Conservation (phyloP, 2,797 vertebrate genomes). For the Forpus xanthops region DNA sequence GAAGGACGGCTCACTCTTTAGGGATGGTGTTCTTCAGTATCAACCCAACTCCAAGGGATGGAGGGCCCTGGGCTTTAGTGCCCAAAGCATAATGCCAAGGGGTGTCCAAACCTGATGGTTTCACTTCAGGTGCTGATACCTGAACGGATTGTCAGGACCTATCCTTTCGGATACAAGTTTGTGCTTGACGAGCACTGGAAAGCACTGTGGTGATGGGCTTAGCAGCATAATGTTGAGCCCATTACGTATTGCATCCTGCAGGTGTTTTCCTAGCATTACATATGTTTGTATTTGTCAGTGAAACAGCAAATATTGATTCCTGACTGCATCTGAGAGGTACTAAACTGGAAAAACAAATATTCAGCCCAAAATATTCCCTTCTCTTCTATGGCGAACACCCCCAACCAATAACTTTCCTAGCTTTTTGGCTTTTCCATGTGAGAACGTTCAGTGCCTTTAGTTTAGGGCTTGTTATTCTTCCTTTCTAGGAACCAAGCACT, state of each 20-base stretch:
- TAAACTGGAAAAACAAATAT: neutral
- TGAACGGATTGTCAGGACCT: neutral
- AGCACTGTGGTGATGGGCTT: neutral
- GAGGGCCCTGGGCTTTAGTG: neutral
- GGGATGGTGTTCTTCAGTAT: fast-evolving
- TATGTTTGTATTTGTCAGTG: neutral
- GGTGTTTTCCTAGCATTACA: neutral
- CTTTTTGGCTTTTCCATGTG: neutral
- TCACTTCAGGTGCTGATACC: neutral
- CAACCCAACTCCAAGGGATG: neutral
- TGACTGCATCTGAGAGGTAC: neutral
- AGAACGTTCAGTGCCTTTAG: neutral
- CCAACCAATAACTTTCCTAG: fast-evolving
- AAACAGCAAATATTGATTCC: neutral
- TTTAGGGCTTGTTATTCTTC: neutral
- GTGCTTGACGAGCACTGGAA: neutral
- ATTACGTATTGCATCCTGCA: neutral
- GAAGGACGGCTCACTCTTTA: too few species aligned
- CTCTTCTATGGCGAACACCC: fast-evolving
- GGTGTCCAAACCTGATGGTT: neutral
- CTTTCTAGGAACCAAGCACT: neutral
- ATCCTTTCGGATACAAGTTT: neutral
- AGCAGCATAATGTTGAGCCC: neutral
- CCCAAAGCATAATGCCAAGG: fast-evolving
- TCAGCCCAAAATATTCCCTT: fast-evolving